Conservation (phyloP, 2,797 vertebrate genomes). For the Galago senegalensis region DNA sequence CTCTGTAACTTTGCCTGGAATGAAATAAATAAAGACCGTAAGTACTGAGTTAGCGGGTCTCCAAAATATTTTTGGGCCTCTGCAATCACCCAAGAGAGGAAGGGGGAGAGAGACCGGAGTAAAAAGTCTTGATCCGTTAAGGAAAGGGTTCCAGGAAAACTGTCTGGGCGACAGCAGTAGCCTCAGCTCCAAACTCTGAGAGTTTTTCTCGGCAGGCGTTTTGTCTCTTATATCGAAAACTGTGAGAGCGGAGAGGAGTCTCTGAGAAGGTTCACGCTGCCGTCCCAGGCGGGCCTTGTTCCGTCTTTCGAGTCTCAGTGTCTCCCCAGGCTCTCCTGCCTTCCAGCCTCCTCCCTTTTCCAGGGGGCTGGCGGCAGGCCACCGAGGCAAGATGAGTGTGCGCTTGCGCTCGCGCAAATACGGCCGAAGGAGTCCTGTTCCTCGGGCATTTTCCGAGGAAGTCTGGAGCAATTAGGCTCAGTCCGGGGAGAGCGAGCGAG, state of each 20-base stretch:
- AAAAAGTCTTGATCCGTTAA: neutral
- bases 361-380: neutral
- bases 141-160: neutral
- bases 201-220: neutral
- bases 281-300: neutral
- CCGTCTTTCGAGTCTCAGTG: neutral
- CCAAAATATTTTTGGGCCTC: neutral
- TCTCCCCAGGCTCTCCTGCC: neutral
- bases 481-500: conserved; percentile 86
- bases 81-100: neutral
- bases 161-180: neutral
- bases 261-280: neutral
- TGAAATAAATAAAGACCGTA: conserved; percentile 79
- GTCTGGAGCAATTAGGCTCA: conserved; percentile 93
- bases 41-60: conserved; percentile 52
- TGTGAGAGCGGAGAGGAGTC: no score
- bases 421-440: conserved; percentile 88
- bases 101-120: neutral
- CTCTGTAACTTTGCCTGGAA: conserved; percentile 68
- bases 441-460: conserved; percentile 89
- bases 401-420: conserved; percentile 87
- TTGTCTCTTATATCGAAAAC: neutral
- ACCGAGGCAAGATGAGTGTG: neutral
- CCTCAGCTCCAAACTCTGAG: neutral
- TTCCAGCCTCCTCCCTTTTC: neutral